Evolutionary conservation across 2,888 invertebrate species (phyloP), one percentile per base, ranked within the genome.

Genomic region (Ischnura elegans): DNA sequence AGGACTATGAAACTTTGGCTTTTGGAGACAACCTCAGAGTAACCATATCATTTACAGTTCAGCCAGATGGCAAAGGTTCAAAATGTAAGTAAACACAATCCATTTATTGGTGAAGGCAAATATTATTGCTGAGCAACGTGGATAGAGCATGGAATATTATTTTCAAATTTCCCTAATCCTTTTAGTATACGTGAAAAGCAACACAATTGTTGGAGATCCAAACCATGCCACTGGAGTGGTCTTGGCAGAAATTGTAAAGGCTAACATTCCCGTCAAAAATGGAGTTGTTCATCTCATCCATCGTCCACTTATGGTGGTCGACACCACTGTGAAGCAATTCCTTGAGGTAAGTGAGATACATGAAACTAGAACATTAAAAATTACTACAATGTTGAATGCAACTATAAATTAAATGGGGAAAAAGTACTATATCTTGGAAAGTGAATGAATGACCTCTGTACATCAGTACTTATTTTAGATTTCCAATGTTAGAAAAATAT

Each of bases 271-370:
- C 0, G 98, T 99, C 47, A 97, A 97, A 95, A 99, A 99, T 95
- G 99, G 99, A 55, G 99, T 99, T 0, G 97, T 99, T 6, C 99
- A 99, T 96, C 97, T 99, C 94, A 99, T 99, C 95, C 98, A 98
- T 95, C 97, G 98, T 94, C 99, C 99, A 0, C 96, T 99, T 29
- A 98, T 99, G 98, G 98, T 99, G 94, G 98, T 98, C 93, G 98
- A 99, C 95, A 98, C 98, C n/a, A 98, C 98, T 5, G 98, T 99
- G 94, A 97, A 97, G 94, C 97, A 98, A 95, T 98, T 98, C 95
- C 96, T 99, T 94, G 97, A 98, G 98, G 98, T 98, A 96, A 97
- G 97, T 96, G 94, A 87, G 36, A 90, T 90, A 3, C 76, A 0
- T 0, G 36, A 2, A 55, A 21, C 45, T 16, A 46, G 51, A 85